Conservation (phyloP, 2,113 vertebrate genomes). For the Cyanistes caeruleus region DNA sequence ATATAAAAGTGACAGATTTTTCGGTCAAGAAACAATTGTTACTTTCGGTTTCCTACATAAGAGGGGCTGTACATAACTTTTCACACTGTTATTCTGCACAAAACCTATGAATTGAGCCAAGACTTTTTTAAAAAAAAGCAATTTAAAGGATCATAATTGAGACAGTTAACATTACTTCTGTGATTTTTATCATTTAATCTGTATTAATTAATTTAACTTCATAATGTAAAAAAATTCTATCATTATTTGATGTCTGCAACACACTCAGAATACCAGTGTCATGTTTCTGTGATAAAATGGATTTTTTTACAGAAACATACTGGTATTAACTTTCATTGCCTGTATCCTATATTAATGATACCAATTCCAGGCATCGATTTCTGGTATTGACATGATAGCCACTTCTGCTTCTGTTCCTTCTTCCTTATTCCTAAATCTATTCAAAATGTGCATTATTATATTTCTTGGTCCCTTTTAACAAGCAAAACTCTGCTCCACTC, state of each 20-base stretch:
- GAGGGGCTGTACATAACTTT: neutral
- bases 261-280: neutral
- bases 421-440: neutral
- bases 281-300: neutral
- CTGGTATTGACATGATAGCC: neutral
- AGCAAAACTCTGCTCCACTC: neutral
- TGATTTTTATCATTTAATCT: neutral
- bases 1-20: neutral
- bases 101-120: neutral
- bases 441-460: neutral
- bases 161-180: neutral
- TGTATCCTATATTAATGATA: neutral
- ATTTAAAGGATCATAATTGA: neutral
- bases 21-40: neutral
- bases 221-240: neutral
- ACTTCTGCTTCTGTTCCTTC: neutral
- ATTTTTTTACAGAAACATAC: neutral
- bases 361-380: neutral
- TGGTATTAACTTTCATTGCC: neutral
- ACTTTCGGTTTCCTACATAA: neutral
- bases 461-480: neutral
- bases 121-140: neutral
- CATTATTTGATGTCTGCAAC: neutral
- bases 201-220: neutral
- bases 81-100: neutral